A percentile compares a stretch with the other conserved stretches of the same genome.
Evolutionary conservation across 2,888 invertebrate genomes (phyloP).

Genomic region (Abrostola triplasia): DNA sequence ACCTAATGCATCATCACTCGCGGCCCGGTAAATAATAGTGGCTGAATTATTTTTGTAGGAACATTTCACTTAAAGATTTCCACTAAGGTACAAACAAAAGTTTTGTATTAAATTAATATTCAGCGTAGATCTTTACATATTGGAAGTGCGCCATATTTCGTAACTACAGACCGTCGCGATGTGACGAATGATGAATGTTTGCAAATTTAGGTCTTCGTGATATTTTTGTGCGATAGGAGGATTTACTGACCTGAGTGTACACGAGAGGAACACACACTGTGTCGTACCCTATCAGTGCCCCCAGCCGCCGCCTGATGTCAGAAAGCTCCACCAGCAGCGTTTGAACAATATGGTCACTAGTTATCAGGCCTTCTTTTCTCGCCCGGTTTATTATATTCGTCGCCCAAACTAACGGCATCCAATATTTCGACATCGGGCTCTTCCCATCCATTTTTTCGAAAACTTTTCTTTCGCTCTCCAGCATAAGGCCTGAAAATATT

Average conservation of each 20-base stretch:
- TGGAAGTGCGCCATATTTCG: not conserved
- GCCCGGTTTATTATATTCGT: constrained; percentile 97
- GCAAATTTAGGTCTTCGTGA: constrained; percentile 1
- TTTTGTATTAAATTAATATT: not conserved
- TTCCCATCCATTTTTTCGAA: constrained; percentile 96
- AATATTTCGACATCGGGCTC: constrained; percentile 96
- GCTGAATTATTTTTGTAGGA: not conserved
- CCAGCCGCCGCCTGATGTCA: constrained; percentile 94
- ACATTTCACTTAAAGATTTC: not conserved
- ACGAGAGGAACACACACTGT: constrained; percentile 97
- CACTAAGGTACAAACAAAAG: too few species aligned
- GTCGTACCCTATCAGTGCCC: constrained; percentile 96
- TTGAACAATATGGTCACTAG: constrained; percentile 97
- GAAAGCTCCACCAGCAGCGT: constrained; percentile 96
- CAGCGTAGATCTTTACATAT: not conserved
- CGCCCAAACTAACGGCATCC: constrained; percentile 98
- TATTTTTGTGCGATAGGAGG: constrained; percentile 10
- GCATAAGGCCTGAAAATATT: constrained; percentile 92
- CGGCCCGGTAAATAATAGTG: constrained; percentile 1
- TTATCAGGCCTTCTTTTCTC: constrained; percentile 94
- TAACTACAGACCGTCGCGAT: constrained; percentile 9
- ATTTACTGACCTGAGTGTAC: constrained; percentile 93
- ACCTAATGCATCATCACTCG: constrained; percentile 11
- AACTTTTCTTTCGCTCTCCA: constrained; percentile 96
- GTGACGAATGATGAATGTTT: constrained; percentile 4